Percentiles rank a stretch among this genome's conserved stretches.
Conservation (phyloP, 2,113 vertebrate genomes). For the Grammomys surdaster region DNA sequence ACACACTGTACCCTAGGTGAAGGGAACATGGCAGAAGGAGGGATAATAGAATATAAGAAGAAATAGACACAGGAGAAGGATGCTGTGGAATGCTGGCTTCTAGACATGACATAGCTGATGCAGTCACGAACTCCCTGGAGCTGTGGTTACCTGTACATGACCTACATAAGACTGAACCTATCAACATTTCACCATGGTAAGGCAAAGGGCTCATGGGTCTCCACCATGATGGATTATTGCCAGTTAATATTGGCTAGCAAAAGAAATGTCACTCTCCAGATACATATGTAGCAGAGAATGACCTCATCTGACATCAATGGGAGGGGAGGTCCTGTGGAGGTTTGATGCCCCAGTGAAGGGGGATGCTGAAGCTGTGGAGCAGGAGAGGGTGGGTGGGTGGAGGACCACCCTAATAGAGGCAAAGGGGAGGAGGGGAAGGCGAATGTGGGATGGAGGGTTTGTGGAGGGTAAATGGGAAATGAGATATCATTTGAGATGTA, state of each 20-base stretch:
- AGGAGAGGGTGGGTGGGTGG: too few species aligned
- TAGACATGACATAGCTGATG: not conserved
- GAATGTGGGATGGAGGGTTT: too few species aligned
- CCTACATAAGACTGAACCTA: not conserved
- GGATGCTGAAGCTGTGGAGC: too few species aligned
- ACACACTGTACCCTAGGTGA: not conserved
- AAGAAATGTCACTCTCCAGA: not conserved
- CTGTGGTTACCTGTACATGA: not conserved
- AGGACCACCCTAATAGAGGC: too few species aligned
- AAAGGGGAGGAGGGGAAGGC: too few species aligned
- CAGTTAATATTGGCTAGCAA: not conserved
- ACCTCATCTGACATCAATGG: too few species aligned
- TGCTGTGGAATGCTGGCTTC: not conserved
- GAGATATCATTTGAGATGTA: too few species aligned
- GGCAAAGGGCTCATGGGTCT: not conserved
- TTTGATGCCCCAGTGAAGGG: too few species aligned
- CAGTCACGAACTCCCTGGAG: not conserved
- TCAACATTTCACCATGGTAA: not conserved
- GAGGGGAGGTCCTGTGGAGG: too few species aligned
- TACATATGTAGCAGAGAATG: too few species aligned
- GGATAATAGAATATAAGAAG: not conserved
- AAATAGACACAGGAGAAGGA: not conserved
- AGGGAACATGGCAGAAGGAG: not conserved
- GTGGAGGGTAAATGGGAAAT: too few species aligned
- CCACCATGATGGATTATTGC: not conserved